Conservation (phyloP, 2,888 invertebrate species). For the Strigamia crassipes region DNA sequence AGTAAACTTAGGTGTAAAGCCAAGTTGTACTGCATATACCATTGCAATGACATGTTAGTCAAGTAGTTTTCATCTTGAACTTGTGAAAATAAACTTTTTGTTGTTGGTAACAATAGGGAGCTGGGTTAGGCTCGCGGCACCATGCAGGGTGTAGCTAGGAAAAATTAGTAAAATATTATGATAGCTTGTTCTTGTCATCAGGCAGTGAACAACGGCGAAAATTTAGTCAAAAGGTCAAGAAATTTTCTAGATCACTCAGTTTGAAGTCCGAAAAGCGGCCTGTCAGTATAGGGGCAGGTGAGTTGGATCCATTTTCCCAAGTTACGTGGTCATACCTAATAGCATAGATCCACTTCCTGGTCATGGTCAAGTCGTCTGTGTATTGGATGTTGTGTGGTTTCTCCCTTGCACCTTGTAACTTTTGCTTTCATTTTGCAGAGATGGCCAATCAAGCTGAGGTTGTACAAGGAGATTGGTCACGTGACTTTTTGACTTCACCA, state of each 20-base stretch:
- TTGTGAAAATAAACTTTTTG: too few relatives aligned
- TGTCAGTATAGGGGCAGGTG: conserved; percentile 26
- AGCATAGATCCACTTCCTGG: not conserved
- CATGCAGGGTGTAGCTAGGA: too few relatives aligned
- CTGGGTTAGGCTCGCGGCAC: too few relatives aligned
- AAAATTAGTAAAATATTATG: not conserved
- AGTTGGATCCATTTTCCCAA: not conserved
- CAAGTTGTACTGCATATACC: too few relatives aligned
- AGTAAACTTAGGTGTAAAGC: too few relatives aligned
- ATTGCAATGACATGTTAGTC: too few relatives aligned
- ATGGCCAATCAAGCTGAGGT: not conserved
- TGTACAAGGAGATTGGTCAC: not conserved
- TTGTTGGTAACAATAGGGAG: too few relatives aligned
- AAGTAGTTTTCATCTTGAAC: too few relatives aligned
- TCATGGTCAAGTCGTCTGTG: conserved; percentile 1
- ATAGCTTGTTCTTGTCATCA: not conserved
- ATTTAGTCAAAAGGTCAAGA: conserved; percentile 44
- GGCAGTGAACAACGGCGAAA: conserved; percentile 5
- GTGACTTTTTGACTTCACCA: not conserved
- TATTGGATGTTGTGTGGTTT: not conserved
- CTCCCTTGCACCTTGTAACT: not conserved
- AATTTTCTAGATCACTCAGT: conserved; percentile 49
- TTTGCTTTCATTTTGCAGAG: not conserved
- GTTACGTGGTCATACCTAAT: not conserved
- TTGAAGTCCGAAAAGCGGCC: conserved; percentile 49